Conservation (phyloP, 2,113 vertebrate genomes). For the Nycticebus coucang region DNA sequence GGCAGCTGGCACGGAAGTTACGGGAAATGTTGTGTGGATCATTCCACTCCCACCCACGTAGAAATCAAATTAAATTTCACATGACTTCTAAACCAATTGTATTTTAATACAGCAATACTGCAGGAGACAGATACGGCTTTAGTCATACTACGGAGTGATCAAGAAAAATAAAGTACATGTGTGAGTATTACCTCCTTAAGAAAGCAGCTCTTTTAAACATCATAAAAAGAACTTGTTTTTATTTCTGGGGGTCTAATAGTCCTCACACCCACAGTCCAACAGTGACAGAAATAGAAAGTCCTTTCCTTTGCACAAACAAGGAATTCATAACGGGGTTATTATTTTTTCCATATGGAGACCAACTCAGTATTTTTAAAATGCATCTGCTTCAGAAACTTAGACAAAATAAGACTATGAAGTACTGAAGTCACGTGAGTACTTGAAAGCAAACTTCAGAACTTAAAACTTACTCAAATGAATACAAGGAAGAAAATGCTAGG, state of each 20-base stretch:
- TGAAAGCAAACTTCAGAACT: slow-evolving; percentile 35
- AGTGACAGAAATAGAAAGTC: slow-evolving; percentile 35
- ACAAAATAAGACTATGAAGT: slow-evolving; percentile 39
- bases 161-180: slow-evolving; percentile 33
- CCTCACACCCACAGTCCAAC: neutral
- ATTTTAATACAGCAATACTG: neutral
- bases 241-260: neutral
- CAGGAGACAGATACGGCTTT: neutral
- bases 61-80: slow-evolving; percentile 68
- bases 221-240: neutral
- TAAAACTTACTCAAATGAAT: neutral
- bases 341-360: slow-evolving; percentile 35
- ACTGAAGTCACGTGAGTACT: slow-evolving; percentile 13
- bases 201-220: neutral
- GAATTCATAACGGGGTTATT: neutral
- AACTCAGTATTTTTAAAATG: slow-evolving; percentile 41
- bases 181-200: neutral
- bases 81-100: slow-evolving; percentile 48
- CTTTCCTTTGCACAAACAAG: slow-evolving; percentile 46
- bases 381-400: slow-evolving; percentile 53
- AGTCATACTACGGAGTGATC: neutral
- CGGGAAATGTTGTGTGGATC: neutral
- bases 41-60: slow-evolving; percentile 1
- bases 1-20: neutral
- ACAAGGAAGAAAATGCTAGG: neutral